These are phyloP conservation scores for Agrotis segetum DNA, from an alignment of 2,888 invertebrate species.

Conservation along the genomic window DNA sequence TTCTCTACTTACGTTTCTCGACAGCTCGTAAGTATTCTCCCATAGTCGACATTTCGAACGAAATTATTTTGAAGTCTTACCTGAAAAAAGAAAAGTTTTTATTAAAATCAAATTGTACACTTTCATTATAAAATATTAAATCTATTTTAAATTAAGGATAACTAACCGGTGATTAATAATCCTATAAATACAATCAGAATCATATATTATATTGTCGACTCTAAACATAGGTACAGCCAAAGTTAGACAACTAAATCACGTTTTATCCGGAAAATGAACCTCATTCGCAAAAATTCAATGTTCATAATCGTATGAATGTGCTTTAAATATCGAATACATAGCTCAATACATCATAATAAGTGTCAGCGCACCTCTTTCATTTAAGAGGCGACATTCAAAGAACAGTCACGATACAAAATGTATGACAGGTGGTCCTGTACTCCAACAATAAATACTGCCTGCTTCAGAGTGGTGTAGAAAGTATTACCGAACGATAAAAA, in stretches of 20 bases:
- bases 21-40: background rate
- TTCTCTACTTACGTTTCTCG: constrained; percentile 46
- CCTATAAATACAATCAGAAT: too few species aligned
- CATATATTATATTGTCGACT: too few species aligned
- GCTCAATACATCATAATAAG: constrained; percentile 19
- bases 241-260: too few species aligned
- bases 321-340: constrained; percentile 21
- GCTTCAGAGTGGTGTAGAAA: constrained; percentile 24
- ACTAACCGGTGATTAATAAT: background rate
- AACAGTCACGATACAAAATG: constrained; percentile 30
- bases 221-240: too few species aligned
- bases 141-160: background rate
- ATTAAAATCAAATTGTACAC: constrained; percentile 5
- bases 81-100: constrained; percentile 64
- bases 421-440: constrained; percentile 47
- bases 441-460: constrained; percentile 33
- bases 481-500: constrained; percentile 22
- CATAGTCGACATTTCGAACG: background rate
- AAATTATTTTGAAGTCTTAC: constrained; percentile 62
- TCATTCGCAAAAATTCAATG: too few species aligned
- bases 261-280: too few species aligned
- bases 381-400: constrained; percentile 30
- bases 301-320: too few species aligned
- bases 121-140: background rate
- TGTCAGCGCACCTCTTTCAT: constrained; percentile 34